phyloP scores from a whole-genome alignment of 2,888 invertebrate species.

The Parapristionchus giblindavisi region DNA sequence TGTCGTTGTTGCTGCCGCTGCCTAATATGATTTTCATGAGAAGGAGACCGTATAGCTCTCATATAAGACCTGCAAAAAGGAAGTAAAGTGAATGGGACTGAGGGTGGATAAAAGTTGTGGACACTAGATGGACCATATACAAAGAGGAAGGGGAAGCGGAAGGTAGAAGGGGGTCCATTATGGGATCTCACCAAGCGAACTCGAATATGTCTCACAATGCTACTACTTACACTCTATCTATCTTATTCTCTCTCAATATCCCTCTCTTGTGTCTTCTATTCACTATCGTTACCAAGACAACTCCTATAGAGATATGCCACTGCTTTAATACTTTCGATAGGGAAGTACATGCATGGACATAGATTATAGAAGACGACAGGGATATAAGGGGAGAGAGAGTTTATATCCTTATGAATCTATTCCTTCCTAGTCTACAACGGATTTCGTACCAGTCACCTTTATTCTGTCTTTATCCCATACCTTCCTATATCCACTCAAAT shows the following conservation, averaged over 20 bases:
- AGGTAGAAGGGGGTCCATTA: conserved; percentile 37
- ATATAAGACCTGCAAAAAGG: not conserved
- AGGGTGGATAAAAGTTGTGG: conserved; percentile 18
- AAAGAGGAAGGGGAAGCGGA: conserved; percentile 4
- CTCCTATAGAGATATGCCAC: not conserved
- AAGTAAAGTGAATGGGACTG: not conserved
- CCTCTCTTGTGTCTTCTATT: not conserved
- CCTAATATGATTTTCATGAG: not conserved
- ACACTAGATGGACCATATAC: conserved; percentile 21
- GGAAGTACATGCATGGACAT: too few relatives aligned
- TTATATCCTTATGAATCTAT: conserved; percentile 4
- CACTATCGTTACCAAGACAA: conserved; percentile 25
- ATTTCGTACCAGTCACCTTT: conserved; percentile 3
- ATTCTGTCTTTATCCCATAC: not conserved
- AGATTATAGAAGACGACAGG: too few relatives aligned
- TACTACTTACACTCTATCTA: not conserved
- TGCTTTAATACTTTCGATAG: too few relatives aligned
- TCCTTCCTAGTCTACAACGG: conserved; percentile 25
- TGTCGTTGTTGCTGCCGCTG: not conserved
- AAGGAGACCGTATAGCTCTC: conserved; percentile 32
- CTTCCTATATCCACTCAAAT: not conserved
- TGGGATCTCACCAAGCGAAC: conserved; percentile 30
- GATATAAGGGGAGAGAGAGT: not conserved
- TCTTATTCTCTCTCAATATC: not conserved
- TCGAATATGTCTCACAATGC: conserved; percentile 33